A percentile compares a stretch with the other conserved stretches of the same genome.
Conservation (phyloP, 2,797 vertebrate genomes). For the Molothrus ater region DNA sequence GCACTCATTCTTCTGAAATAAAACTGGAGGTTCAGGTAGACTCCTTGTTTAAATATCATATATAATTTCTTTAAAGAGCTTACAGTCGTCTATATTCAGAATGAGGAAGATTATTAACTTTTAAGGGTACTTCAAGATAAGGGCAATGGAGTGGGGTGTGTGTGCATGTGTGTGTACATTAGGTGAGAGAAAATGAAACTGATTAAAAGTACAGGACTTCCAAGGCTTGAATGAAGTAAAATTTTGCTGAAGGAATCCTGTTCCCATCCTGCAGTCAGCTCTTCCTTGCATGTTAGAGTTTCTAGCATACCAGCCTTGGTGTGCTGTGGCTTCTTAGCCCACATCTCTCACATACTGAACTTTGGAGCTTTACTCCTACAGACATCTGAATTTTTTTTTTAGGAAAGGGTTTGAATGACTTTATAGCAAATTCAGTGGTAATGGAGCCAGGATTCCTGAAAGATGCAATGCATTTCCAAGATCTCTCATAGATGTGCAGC, state of each 20-base stretch:
- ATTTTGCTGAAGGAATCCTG: background rate
- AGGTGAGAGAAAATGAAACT: background rate
- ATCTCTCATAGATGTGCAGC: background rate
- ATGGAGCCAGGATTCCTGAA: background rate
- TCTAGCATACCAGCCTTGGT: background rate
- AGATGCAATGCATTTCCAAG: background rate
- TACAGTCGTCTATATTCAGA: background rate
- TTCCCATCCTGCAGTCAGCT: background rate
- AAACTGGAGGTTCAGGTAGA: background rate
- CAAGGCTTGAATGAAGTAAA: background rate
- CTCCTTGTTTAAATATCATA: background rate
- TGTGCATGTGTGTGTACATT: background rate
- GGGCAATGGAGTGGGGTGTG: rapidly evolving
- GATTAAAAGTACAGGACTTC: background rate
- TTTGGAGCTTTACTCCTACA: background rate
- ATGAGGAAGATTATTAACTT: background rate
- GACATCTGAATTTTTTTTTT: background rate
- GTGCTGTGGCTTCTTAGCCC: background rate
- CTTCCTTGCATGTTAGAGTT: background rate
- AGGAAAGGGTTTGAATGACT: background rate
- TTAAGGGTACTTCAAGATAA: background rate
- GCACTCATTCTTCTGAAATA: background rate
- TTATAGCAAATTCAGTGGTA: background rate
- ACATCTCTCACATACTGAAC: background rate
- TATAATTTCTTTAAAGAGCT: background rate